Percentiles rank a stretch among this genome's conserved stretches.
Evolutionary conservation across 2,113 vertebrate genomes (phyloP).

Genomic region (Cyprinodon brontotheroides): DNA sequence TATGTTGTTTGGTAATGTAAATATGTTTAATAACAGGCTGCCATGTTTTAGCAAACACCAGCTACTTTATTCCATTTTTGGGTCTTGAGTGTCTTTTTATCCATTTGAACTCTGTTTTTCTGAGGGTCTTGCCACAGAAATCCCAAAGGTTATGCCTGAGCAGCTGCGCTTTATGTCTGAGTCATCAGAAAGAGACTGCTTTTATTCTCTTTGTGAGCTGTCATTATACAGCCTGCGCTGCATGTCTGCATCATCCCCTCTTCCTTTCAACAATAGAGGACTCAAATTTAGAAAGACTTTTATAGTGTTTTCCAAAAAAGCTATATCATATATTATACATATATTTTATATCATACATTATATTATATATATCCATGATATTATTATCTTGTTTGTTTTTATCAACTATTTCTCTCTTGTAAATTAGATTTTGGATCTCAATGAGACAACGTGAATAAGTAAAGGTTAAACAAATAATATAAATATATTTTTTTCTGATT

Average conservation of each 20-base stretch:
- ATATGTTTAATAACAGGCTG: background rate
- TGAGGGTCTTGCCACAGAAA: slow-evolving; percentile 17
- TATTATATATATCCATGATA: too few species aligned
- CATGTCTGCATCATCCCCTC: background rate
- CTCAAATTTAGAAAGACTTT: background rate
- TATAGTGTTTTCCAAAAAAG: background rate
- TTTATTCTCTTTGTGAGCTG: slow-evolving; percentile 19
- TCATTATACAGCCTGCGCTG: slow-evolving; percentile 19
- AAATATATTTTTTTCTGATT: too few species aligned
- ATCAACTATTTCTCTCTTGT: too few species aligned
- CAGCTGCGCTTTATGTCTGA: slow-evolving; percentile 33
- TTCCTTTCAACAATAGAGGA: slow-evolving; percentile 1
- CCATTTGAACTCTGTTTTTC: background rate
- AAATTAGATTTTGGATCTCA: too few species aligned
- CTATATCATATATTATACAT: too few species aligned
- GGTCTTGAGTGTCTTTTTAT: background rate
- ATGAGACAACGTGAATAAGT: too few species aligned
- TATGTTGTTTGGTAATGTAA: background rate
- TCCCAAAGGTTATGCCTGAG: slow-evolving; percentile 27
- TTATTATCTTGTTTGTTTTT: too few species aligned
- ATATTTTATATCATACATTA: too few species aligned
- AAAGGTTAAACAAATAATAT: too few species aligned
- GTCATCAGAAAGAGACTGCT: slow-evolving; percentile 33
- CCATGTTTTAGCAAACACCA: background rate
- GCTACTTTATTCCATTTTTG: slow-evolving; percentile 3